Conservation (phyloP, 2,113 vertebrate species). For the Bubo scandiacus region DNA sequence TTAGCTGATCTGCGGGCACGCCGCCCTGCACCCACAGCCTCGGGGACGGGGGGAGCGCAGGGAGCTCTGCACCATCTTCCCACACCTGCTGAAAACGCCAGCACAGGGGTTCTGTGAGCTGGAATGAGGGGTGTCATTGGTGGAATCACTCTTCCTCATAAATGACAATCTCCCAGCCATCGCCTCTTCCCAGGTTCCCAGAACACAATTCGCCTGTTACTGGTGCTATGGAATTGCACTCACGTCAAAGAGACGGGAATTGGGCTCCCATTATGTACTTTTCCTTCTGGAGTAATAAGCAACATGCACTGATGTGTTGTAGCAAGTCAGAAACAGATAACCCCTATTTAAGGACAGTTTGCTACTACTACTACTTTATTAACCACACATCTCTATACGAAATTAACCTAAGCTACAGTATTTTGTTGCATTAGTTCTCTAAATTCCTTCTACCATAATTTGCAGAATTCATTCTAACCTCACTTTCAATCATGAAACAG, state of each 20-base stretch:
- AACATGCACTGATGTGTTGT: background rate
- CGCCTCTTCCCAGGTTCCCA: background rate
- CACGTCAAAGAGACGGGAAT: background rate
- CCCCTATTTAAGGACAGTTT: constrained; percentile 9
- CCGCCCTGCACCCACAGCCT: too few species aligned
- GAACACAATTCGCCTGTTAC: background rate
- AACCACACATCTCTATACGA: constrained; percentile 1
- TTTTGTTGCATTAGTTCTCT: constrained; percentile 38
- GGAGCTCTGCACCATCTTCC: too few species aligned
- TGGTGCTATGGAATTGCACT: background rate
- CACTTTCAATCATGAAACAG: constrained; percentile 29
- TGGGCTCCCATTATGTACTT: background rate
- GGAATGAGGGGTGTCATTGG: too few species aligned
- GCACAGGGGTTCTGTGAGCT: too few species aligned
- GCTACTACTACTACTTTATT: constrained; percentile 33
- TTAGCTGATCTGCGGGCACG: too few species aligned
- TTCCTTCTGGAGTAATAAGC: background rate
- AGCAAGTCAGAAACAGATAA: constrained; percentile 35
- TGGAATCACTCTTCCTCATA: background rate
- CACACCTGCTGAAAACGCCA: too few species aligned
- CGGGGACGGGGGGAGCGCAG: background rate
- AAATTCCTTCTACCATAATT: constrained; percentile 30
- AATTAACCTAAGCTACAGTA: constrained; percentile 46
- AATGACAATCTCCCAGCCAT: background rate
- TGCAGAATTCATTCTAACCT: constrained; percentile 41